Percentiles rank a stretch among this genome's conserved stretches.
These are phyloP conservation scores for Therioaphis trifolii DNA, from an alignment of 2,888 invertebrate genomes.

Conservation along the genomic window DNA sequence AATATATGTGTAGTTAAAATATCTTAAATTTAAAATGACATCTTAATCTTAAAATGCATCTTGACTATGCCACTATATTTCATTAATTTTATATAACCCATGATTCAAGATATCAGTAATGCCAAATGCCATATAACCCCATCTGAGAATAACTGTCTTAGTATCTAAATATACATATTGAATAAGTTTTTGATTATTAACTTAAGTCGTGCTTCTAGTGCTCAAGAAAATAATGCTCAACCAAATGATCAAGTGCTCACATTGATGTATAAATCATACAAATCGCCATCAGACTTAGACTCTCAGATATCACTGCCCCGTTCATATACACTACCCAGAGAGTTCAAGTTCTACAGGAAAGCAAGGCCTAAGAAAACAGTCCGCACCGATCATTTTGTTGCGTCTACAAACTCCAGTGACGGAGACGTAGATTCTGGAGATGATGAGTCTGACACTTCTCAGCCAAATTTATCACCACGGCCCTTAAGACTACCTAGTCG, in stretches of 20 bases:
- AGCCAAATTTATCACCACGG: slow-evolving; percentile 68
- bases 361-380: slow-evolving; percentile 72
- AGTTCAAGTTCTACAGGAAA: slow-evolving; percentile 83
- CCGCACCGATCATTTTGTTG: slow-evolving; percentile 77
- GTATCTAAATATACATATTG: not conserved
- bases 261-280: slow-evolving; percentile 70
- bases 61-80: too few relatives aligned
- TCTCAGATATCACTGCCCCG: slow-evolving; percentile 81
- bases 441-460: slow-evolving; percentile 74
- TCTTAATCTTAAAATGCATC: too few relatives aligned
- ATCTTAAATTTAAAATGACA: too few relatives aligned
- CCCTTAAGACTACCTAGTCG: slow-evolving; percentile 69
- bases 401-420: slow-evolving; percentile 87
- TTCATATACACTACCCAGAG: slow-evolving; percentile 85
- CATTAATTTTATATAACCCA: too few relatives aligned
- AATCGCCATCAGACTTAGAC: slow-evolving; percentile 79
- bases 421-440: slow-evolving; percentile 87
- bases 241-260: slow-evolving; percentile 62
- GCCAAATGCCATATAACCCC: too few relatives aligned
- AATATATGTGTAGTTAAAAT: too few relatives aligned
- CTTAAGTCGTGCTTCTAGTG: not conserved
- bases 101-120: too few relatives aligned
- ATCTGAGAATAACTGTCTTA: not conserved
- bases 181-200: slow-evolving; percentile 12
- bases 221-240: slow-evolving; percentile 29